phyloP scores from a whole-genome alignment of 37 sponge, comb jelly and placozoan species.

The Hexactinellida sp. region DNA sequence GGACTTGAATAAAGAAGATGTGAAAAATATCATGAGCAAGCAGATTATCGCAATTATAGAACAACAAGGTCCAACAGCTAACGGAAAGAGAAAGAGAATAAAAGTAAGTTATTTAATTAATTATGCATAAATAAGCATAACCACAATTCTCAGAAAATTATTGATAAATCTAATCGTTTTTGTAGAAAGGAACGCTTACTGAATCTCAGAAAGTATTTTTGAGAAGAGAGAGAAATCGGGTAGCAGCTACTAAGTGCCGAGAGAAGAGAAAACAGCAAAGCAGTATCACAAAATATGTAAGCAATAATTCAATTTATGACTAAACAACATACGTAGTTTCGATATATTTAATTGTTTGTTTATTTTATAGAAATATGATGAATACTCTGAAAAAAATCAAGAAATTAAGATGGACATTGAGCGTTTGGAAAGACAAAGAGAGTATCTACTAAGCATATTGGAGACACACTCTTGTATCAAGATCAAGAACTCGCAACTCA shows the following conservation, averaged over 20 bases:
- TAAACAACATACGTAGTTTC: neutral
- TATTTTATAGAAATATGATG: constrained; percentile 2
- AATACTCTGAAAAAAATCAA: neutral
- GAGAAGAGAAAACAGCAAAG: constrained; percentile 61
- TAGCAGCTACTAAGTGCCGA: constrained; percentile 91
- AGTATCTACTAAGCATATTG: neutral
- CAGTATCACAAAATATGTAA: neutral
- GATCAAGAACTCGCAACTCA: neutral
- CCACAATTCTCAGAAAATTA: neutral
- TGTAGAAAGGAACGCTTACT: constrained; percentile 24
- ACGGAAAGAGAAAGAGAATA: constrained; percentile 1
- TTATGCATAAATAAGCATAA: neutral
- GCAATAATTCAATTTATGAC: neutral
- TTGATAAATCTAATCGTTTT: neutral
- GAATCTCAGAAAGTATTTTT: constrained; percentile 61
- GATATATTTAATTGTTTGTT: neutral
- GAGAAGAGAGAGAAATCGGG: constrained; percentile 88
- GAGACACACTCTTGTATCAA: constrained; percentile 5
- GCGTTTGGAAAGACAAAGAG: neutral
- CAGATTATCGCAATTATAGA: neutral
- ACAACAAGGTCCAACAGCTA: constrained; percentile 10
- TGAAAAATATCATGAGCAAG: neutral
- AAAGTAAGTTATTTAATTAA: neutral
- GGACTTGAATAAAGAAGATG: neutral
- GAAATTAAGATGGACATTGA: neutral